Conservation (phyloP, 2,888 invertebrate genomes). For the Ceriagrion tenellum region DNA sequence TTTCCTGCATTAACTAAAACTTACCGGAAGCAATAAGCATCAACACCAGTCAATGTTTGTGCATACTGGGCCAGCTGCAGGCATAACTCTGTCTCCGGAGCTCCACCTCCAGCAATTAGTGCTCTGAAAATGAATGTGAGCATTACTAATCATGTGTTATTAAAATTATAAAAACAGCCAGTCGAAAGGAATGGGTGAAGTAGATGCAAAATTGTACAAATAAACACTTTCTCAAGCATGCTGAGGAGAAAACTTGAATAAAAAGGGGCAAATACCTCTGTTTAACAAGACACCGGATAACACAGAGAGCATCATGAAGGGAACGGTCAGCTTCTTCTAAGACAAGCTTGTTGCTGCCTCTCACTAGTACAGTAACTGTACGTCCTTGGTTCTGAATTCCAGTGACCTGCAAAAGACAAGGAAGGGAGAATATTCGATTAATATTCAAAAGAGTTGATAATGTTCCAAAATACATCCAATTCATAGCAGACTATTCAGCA, state of each 20-base stretch:
- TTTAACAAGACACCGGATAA: conserved; percentile 97
- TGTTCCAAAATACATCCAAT: no score
- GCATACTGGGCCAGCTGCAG: conserved; percentile 90
- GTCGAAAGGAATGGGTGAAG: no score
- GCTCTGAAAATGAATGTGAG: conserved; percentile 79
- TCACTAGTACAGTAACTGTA: conserved; percentile 95
- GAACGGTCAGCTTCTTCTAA: conserved; percentile 95
- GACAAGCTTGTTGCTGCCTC: conserved; percentile 93
- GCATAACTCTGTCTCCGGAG: conserved; percentile 97
- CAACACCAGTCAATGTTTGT: conserved; percentile 92
- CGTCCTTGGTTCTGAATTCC: conserved; percentile 93
- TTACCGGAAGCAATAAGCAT: conserved; percentile 92
- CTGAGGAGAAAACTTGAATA: neutral
- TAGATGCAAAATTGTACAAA: neutral
- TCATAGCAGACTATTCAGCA: no score
- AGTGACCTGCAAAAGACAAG: conserved; percentile 82
- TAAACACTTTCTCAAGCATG: neutral
- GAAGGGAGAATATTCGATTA: conserved; percentile 55
- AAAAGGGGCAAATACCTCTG: conserved; percentile 80
- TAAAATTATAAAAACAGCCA: conserved; percentile 17
- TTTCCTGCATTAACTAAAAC: neutral
- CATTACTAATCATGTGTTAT: conserved; percentile 7
- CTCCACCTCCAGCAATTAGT: conserved; percentile 97
- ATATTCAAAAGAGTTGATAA: neutral
- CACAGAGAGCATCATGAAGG: conserved; percentile 94